Conservation (phyloP, 2,113 vertebrate species). For the Sardina pilchardus region DNA sequence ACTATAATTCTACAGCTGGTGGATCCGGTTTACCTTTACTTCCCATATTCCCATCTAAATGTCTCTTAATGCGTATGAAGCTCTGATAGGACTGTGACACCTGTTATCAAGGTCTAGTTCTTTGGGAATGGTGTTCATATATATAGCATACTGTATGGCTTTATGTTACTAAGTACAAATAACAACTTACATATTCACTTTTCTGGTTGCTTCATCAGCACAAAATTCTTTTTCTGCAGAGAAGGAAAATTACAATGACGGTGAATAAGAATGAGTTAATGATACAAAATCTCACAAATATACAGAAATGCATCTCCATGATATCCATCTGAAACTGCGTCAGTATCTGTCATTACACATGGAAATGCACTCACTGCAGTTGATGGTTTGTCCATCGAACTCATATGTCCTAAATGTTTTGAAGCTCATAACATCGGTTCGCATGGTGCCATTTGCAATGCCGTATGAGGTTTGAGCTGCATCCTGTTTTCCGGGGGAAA, state of each 20-base stretch:
- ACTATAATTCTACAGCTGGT: background rate
- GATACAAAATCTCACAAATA: background rate
- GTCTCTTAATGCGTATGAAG: background rate
- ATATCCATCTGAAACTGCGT: background rate
- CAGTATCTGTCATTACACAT: background rate
- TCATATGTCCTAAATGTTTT: slow-evolving; percentile 16
- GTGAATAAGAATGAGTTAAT: background rate
- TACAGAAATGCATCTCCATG: background rate
- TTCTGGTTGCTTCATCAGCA: background rate
- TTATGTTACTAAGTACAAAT: too few relatives aligned
- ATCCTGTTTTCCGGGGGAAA: background rate
- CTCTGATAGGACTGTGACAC: background rate
- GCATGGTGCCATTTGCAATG: background rate
- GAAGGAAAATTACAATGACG: background rate
- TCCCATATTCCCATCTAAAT: background rate
- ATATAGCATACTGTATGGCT: too few relatives aligned
- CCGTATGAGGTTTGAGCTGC: slow-evolving; percentile 1
- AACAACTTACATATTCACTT: slow-evolving; percentile 54
- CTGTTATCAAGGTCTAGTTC: background rate
- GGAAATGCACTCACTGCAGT: slow-evolving; percentile 63
- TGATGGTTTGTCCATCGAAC: fast-evolving
- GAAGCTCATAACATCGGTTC: fast-evolving
- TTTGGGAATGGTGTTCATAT: background rate
- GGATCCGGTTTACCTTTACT: background rate
- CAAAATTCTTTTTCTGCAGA: slow-evolving; percentile 57